These are phyloP conservation scores for Artibeus lituratus DNA, from an alignment of 2,797 vertebrate genomes.

Conservation along the genomic window DNA sequence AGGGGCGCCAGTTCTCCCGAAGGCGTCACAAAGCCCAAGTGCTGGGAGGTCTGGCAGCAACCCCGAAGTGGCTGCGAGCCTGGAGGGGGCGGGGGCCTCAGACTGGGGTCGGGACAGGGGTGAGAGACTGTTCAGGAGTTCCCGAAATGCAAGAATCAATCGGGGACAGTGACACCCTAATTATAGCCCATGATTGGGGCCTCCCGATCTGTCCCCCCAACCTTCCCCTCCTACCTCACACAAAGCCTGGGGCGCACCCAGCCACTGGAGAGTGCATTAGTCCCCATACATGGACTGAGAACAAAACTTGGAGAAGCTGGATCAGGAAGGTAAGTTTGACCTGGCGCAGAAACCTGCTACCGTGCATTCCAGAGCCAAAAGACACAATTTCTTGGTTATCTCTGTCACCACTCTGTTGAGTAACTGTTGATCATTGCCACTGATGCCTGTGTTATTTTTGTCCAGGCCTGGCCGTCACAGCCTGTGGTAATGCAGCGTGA, in stretches of 20 bases:
- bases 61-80: background rate
- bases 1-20: too few species aligned
- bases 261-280: background rate
- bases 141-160: background rate
- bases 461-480: background rate
- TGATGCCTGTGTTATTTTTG: background rate
- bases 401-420: background rate
- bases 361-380: background rate
- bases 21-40: background rate
- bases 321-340: background rate
- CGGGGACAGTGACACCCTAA: background rate
- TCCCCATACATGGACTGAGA: background rate
- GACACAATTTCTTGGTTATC: background rate
- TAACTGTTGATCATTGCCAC: background rate
- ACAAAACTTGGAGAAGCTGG: background rate
- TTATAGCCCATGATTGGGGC: background rate
- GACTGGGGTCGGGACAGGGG: too few species aligned
- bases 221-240: background rate
- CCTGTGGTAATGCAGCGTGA: fast-evolving
- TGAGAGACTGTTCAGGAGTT: background rate
- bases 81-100: background rate
- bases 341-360: background rate
- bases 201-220: background rate
- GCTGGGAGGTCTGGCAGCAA: background rate
- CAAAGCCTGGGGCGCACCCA: background rate